Evolutionary conservation across 2,888 invertebrate genomes (phyloP), one percentile per base, ranked within the genome.

Genomic region (Tyria jacobaeae): DNA sequence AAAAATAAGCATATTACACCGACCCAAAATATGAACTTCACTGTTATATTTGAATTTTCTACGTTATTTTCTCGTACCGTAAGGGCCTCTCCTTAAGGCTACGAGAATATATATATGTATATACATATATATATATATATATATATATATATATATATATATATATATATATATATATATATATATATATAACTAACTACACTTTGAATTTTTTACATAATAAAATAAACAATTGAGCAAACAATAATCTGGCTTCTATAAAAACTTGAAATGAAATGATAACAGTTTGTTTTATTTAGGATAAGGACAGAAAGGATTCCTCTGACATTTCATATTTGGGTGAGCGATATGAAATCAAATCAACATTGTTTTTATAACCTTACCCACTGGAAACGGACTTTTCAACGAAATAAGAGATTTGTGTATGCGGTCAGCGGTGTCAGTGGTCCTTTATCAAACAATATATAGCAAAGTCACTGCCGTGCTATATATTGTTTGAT

Each of bases 1-100:
- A n/a, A n/a, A n/a, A n/a, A n/a, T n/a, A n/a, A n/a, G n/a, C n/a
- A n/a, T n/a, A n/a, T n/a, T n/a, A n/a, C n/a, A n/a, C n/a, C n/a
- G n/a, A n/a, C n/a, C n/a, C n/a, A n/a, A n/a, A n/a, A n/a, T 56
- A n/a, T 44, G 51, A 62, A 57, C 51, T 60, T 64, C 61, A 49
- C 31, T 61, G 31, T 57, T 65, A 25, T 60, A 62, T 74, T 74
- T 64, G 60, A 74, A 74, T 73, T 63, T 64, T 21, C 48, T 39
- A 39, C 66, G 51, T 70, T 66, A 39, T 57, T 64, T 73, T 66
- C 15, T 60, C 39, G 60, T 57, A 50, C 58, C 50, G 14, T 56
- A 35, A n/a, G n/a, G n/a, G n/a, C n/a, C n/a, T n/a, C n/a, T n/a
- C n/a, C n/a, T n/a, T n/a, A n/a, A n/a, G n/a, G 66, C 61, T 60